phyloP scores from a whole-genome alignment of 2,113 vertebrate genomes.

The Coreoperca whiteheadi region DNA sequence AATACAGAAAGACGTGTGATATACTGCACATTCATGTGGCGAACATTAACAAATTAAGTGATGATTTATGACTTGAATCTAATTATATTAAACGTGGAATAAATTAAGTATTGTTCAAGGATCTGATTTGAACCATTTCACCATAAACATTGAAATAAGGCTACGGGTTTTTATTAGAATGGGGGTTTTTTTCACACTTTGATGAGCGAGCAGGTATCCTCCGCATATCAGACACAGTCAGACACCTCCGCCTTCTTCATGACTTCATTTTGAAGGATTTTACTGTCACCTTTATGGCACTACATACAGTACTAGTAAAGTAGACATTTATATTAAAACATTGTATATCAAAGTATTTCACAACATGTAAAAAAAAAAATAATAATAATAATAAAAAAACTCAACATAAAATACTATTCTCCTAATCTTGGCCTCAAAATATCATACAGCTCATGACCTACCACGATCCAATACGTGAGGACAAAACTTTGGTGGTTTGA shows the following conservation, averaged over 20 bases:
- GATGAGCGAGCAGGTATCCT: not conserved
- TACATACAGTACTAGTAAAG: not conserved
- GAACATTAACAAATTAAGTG: not conserved
- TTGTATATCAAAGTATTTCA: not conserved
- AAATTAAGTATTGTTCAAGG: not conserved
- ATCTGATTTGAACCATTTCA: not conserved
- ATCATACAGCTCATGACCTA: too few species aligned
- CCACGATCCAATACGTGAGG: too few species aligned
- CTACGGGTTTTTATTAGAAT: not conserved
- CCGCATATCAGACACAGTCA: not conserved
- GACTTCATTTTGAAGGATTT: not conserved
- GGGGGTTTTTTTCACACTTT: not conserved
- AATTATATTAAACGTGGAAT: slow-evolving; percentile 14
- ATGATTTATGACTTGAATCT: not conserved
- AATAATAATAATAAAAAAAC: too few species aligned
- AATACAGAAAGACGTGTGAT: not conserved
- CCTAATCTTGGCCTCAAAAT: not conserved
- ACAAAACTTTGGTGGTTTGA: too few species aligned
- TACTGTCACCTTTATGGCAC: not conserved
- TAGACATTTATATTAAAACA: not conserved
- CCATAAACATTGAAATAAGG: not conserved
- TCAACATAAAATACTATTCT: not conserved
- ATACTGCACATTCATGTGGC: not conserved
- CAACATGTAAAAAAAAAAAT: not conserved
- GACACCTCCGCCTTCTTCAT: not conserved